Evolutionary conservation across 2,888 invertebrate species (phyloP).

Genomic region (Drosophila antonietae): DNA sequence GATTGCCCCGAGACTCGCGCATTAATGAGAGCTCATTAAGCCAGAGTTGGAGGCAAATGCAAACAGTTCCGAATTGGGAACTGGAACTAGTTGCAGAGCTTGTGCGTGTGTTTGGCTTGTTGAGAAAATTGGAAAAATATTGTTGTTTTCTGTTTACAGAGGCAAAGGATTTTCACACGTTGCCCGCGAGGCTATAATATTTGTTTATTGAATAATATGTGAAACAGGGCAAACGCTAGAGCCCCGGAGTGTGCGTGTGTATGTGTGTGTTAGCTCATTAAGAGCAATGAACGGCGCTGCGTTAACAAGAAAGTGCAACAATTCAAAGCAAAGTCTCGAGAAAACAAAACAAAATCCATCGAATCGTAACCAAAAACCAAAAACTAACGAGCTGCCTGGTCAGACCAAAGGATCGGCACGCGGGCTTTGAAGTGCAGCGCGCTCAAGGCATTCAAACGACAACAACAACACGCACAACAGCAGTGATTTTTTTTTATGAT

Average conservation of each 20-base stretch:
- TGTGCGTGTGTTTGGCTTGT: slow-evolving; percentile 48
- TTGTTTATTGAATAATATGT: slow-evolving; percentile 62
- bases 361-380: slow-evolving; percentile 44
- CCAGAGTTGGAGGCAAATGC: slow-evolving; percentile 27
- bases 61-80: slow-evolving; percentile 12
- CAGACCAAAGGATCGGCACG: slow-evolving; percentile 59
- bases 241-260: slow-evolving; percentile 10
- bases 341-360: slow-evolving; percentile 37
- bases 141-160: slow-evolving; percentile 57
- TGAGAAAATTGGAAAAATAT: slow-evolving; percentile 66
- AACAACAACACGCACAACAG: slow-evolving; percentile 15
- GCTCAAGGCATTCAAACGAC: slow-evolving; percentile 56
- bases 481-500: slow-evolving; percentile 68
- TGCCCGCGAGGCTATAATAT: slow-evolving; percentile 47
- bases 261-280: slow-evolving; percentile 57
- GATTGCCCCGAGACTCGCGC: slow-evolving; percentile 37
- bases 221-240: slow-evolving; percentile 27
- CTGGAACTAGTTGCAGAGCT: slow-evolving; percentile 5
- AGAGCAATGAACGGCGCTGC: slow-evolving; percentile 53
- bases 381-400: slow-evolving; percentile 63
- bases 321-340: slow-evolving; percentile 31
- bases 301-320: slow-evolving; percentile 71
- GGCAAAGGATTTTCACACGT: slow-evolving; percentile 77
- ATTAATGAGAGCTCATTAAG: slow-evolving; percentile 62
- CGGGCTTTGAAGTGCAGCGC: slow-evolving; percentile 64